Conservation (phyloP, 2,797 vertebrate species). For the Ambastaia sidthimunki region DNA sequence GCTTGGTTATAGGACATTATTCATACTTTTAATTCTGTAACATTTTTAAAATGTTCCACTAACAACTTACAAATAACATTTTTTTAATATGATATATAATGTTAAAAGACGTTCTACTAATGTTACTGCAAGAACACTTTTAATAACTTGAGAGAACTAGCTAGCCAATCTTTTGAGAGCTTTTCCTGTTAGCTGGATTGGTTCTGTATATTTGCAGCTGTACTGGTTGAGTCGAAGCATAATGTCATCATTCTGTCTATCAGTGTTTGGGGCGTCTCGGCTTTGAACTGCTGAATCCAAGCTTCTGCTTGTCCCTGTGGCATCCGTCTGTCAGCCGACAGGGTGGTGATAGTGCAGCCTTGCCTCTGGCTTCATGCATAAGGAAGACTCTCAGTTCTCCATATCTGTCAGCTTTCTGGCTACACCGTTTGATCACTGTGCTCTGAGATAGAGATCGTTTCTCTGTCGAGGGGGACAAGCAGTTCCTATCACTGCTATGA, state of each 20-base stretch:
- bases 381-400: slow-evolving; percentile 51
- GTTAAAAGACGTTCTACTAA: too few relatives aligned
- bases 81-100: too few relatives aligned
- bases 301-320: slow-evolving; percentile 44
- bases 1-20: too few relatives aligned
- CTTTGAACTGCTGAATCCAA: slow-evolving; percentile 48
- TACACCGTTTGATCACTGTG: slow-evolving; percentile 49
- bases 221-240: slow-evolving; percentile 25
- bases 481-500: slow-evolving; percentile 46
- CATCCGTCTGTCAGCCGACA: slow-evolving; percentile 50
- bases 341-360: slow-evolving; percentile 57
- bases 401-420: slow-evolving; percentile 52
- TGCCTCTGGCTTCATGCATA: slow-evolving; percentile 61
- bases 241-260: slow-evolving; percentile 41
- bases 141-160: too few relatives aligned
- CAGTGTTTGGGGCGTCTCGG: slow-evolving; percentile 46
- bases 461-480: slow-evolving; percentile 31
- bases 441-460: slow-evolving; percentile 45
- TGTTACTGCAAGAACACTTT: too few relatives aligned
- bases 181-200: neutral
- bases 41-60: too few relatives aligned
- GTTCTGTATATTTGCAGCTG: slow-evolving; percentile 24
- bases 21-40: too few relatives aligned
- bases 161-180: too few relatives aligned
- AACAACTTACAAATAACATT: too few relatives aligned